These are phyloP conservation scores for Semnopithecus entellus DNA, from an alignment of 2,113 vertebrate species.

Conservation along the genomic window DNA sequence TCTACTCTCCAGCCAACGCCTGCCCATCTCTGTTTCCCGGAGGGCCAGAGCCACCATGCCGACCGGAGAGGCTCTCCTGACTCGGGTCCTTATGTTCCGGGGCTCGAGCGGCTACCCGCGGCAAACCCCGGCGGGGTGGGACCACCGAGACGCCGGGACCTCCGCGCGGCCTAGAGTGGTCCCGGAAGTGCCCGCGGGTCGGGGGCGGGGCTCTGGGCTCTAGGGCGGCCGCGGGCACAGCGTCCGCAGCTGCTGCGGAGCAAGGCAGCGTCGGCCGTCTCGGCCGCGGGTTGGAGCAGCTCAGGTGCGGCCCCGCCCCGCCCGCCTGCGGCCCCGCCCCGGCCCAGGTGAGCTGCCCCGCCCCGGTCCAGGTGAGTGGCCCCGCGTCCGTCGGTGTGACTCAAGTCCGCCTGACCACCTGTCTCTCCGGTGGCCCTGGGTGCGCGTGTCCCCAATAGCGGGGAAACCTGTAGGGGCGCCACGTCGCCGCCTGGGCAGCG, in stretches of 20 bases:
- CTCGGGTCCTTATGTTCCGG: accelerated
- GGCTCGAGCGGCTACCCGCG: accelerated
- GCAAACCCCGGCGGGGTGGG: accelerated
- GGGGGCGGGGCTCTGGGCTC: conserved; percentile 33
- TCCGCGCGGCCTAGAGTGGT: conserved; percentile 55
- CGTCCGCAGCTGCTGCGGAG: not conserved
- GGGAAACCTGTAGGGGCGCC: not conserved
- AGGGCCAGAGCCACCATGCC: not conserved
- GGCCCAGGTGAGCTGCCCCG: conserved; percentile 31
- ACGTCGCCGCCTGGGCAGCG: not conserved
- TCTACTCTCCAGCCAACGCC: not conserved
- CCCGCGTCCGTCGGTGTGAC: not conserved
- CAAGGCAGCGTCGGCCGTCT: not conserved
- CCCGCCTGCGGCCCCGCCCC: not conserved
- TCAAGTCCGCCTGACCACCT: not conserved
- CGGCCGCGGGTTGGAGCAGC: conserved; percentile 14
- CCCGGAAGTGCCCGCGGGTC: conserved; percentile 52
- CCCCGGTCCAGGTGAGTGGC: conserved; percentile 46
- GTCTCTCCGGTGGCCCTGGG: not conserved
- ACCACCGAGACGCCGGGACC: conserved; percentile 55
- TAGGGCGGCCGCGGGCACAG: not conserved
- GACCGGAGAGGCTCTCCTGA: not conserved
- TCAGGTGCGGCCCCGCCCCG: conserved; percentile 28
- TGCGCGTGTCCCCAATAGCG: not conserved
- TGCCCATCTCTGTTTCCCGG: not conserved